Base-by-base conservation (phyloP, 2,113 vertebrate species). In the Tauraco erythrolophus region DNA sequence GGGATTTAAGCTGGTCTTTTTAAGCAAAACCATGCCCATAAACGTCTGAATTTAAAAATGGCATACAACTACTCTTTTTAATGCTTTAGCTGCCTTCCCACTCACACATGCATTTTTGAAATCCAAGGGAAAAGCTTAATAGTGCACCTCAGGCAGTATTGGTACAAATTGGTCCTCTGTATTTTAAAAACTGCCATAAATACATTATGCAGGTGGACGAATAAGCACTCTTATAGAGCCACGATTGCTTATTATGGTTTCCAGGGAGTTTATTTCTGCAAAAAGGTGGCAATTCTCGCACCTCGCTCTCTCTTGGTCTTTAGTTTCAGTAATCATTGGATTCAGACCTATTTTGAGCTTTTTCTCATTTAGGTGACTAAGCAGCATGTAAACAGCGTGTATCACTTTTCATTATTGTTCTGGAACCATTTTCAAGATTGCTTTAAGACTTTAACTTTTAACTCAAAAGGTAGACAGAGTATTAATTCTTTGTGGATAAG, bases 181-280 rank as follows among this genome's bases (percentile, higher is more conserved):
- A 30, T 75, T 86, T 92, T 84, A 89, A 92, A 91, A 89, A 13
- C 14, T 78, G 37, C 68, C 60, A 48, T 68, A 91, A 92, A 87
- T 89, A 64, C 54, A 39, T 78, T 77, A 77, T 68, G 45, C 92
- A 84, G 71, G 85, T 91, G 80, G 89, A 91, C 15, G 2, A 95
- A 95, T 74, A 78, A 94, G 48, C 43, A 78, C 60, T 81, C 51
- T 94, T 69, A 77, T 21, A 92, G 37, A 84, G 14, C 41, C n/a
- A 10, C 77, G 58, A 86, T 84, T 95, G 41, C 92, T 91, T 94
- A 84, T 91, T 92, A 91, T 64, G 31, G 28, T 94, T 95, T 82
- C 68, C 56, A 92, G 64, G 56, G 60, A 81, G 19, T 84, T 84
- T 81, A 66, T 77, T 90, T 94, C 76, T 91, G 17, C 23, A 48